phyloP scores from a whole-genome alignment of 2,888 invertebrate species.

The Hololepta plana region DNA sequence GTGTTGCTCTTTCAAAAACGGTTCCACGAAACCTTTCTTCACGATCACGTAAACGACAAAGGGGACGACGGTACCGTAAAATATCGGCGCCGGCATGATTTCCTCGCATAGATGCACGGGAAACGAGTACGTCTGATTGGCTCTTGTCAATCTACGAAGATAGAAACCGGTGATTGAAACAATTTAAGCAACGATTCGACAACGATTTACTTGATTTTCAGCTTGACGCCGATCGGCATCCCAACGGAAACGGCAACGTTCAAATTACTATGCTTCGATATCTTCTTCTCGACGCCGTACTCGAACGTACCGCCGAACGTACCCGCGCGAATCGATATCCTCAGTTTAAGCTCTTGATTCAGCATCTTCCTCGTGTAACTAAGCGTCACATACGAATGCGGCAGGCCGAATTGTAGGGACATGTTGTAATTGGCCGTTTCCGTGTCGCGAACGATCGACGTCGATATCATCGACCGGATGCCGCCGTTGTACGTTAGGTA shows the following conservation, averaged over 20 bases:
- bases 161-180: conserved; percentile 2
- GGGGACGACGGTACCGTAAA: conserved; percentile 86
- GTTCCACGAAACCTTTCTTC: conserved; percentile 73
- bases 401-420: conserved; percentile 64
- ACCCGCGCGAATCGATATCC: conserved; percentile 46
- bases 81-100: conserved; percentile 72
- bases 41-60: conserved; percentile 61
- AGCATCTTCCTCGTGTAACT: conserved; percentile 66
- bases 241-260: conserved; percentile 75
- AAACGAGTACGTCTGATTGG: conserved; percentile 73
- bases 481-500: conserved; percentile 70
- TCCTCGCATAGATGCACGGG: conserved; percentile 86
- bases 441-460: conserved; percentile 62
- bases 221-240: conserved; percentile 70
- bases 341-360: conserved; percentile 60
- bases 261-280: conserved; percentile 76
- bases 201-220: conserved; percentile 79
- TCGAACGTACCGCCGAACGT: conserved; percentile 76
- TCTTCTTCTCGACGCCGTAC: conserved; percentile 84
- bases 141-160: conserved; percentile 53
- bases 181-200: no score
- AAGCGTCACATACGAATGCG: conserved; percentile 57
- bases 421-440: conserved; percentile 47
- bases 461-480: conserved; percentile 56
- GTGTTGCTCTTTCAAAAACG: conserved; percentile 59